Evolutionary conservation across 1,140 invertebrate genomes (phyloP), one percentile per base, ranked within the genome.

Genomic region (Pogonus chalceus): DNA sequence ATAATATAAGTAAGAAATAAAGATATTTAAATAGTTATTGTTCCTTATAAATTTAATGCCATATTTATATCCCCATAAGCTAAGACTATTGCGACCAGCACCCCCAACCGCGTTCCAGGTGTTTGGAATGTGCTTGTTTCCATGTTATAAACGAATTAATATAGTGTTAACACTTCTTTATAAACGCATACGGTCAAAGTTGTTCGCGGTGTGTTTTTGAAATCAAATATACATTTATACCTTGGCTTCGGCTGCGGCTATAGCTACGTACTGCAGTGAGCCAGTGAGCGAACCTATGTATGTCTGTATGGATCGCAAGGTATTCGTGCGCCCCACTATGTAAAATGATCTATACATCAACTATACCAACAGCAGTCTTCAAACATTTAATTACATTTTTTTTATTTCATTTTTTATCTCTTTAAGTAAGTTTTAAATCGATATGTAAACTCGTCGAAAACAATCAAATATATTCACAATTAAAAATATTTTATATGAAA

Each of bases 101-200:
- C 26, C 26, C 26, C 26, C n/a, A n/a, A 14, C 18, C 37, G 37
- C 4, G 37, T 10, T 3, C 37, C 37, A 43, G 37, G 37, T 43
- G 37, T 43, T 7, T 43, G 37, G 37, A 43, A 43, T 43, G 37
- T 43, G 37, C 37, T 43, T 43, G 37, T 43, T 43, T 43, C 50
- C 57, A 54, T 58, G 57, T 51, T 56, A 50, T 23, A 26, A 49
- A 50, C 57, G 52, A 56, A 58, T 58, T 58, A 58, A 58, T 58
- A 56, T 56, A 54, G 57, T 58, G 57, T 58, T 58, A 58, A 58
- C 57, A 56, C 53, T 51, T 58, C 57, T 56, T 39, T 56, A 52
- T 49, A 56, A 56, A 49, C n/a, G 51, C 52, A 51, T 54, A 51
- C 57, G 54, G 54, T 10, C 9, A 12, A 16, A 9, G 37, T n/a